Conservation (phyloP, 2,113 vertebrate species). For the Erythrocebus patas region DNA sequence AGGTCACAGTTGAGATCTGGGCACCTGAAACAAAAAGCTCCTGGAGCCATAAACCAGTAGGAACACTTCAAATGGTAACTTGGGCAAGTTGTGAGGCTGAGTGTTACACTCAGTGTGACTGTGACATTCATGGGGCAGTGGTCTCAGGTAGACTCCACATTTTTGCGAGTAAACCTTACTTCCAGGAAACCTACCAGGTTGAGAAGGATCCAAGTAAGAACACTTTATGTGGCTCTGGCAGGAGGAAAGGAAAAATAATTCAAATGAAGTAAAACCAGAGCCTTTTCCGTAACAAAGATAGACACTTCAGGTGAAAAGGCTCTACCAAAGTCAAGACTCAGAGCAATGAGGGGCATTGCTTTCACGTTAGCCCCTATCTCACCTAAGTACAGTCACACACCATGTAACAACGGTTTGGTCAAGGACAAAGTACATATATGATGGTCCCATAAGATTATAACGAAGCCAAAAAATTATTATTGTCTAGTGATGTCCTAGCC, state of each 20-base stretch:
- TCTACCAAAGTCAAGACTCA: neutral
- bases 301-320: neutral
- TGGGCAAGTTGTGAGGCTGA: neutral
- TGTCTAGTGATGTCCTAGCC: neutral
- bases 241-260: too few relatives aligned
- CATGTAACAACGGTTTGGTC: neutral
- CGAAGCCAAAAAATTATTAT: neutral
- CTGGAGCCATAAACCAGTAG: neutral
- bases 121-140: neutral
- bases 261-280: neutral
- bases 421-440: neutral
- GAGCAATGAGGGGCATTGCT: neutral
- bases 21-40: too few relatives aligned
- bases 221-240: neutral
- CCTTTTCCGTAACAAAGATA: neutral
- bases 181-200: neutral
- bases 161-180: neutral
- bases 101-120: neutral
- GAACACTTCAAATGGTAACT: neutral
- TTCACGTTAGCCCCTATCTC: neutral
- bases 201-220: neutral
- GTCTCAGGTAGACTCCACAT: neutral
- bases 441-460: neutral
- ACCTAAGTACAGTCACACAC: neutral
- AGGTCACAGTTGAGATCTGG: neutral